Conservation (phyloP, 2,113 vertebrate genomes). For the Antechinus flavipes region DNA sequence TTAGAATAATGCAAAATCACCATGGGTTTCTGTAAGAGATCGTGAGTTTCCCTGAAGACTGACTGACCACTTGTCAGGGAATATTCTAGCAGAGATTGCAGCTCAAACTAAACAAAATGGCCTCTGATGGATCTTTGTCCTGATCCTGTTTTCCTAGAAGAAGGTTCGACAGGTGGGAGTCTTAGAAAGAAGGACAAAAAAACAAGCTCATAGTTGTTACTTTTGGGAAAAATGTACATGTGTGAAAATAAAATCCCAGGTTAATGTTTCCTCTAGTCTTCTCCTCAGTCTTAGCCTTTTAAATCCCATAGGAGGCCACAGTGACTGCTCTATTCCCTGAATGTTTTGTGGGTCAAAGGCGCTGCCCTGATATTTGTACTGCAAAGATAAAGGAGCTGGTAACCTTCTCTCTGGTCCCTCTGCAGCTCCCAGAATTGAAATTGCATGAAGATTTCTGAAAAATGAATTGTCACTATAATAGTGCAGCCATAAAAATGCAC, state of each 20-base stretch:
- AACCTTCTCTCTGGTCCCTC: constrained; percentile 21
- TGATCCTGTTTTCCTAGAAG: rapidly evolving
- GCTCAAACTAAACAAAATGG: not conserved
- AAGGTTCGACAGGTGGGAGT: rapidly evolving
- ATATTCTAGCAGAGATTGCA: not conserved
- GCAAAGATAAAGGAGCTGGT: constrained; percentile 32
- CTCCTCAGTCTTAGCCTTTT: not conserved
- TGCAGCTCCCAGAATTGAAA: constrained; percentile 51
- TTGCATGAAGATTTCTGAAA: constrained; percentile 65
- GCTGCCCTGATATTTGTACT: not conserved
- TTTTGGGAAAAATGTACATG: not conserved
- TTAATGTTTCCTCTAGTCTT: not conserved
- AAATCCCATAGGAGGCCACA: not conserved
- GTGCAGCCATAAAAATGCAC: constrained; percentile 60
- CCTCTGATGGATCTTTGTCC: not conserved
- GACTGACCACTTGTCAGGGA: not conserved
- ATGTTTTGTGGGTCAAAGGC: not conserved
- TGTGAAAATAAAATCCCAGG: not conserved
- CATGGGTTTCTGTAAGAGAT: not conserved
- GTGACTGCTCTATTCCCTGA: not conserved
- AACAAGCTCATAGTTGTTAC: not conserved
- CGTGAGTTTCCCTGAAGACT: not conserved
- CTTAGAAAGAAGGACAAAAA: not conserved
- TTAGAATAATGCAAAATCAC: not conserved
- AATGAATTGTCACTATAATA: constrained; percentile 66